phyloP scores from a whole-genome alignment of 2,797 vertebrate species.

The Silurus aristotelis region DNA sequence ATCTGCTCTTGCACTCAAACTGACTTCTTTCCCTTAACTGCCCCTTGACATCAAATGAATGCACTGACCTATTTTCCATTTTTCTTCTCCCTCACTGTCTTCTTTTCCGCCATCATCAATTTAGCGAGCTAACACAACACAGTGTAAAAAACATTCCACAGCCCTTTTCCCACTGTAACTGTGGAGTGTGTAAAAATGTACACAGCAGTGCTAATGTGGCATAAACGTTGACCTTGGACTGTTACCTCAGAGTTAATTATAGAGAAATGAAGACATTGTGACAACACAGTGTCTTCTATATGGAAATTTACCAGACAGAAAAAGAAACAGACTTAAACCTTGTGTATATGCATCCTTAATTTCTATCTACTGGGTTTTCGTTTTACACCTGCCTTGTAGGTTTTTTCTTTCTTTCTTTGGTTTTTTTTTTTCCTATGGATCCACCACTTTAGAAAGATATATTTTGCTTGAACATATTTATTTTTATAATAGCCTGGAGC shows the following conservation, averaged over 20 bases:
- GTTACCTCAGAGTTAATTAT: constrained; percentile 4
- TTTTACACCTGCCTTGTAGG: not conserved
- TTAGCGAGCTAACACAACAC: not conserved
- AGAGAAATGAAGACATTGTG: not conserved
- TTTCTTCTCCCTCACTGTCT: not conserved
- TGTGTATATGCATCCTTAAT: not conserved
- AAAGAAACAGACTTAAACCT: not conserved
- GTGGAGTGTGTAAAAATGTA: not conserved
- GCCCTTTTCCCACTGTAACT: not conserved
- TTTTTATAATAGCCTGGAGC: not conserved
- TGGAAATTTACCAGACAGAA: not conserved
- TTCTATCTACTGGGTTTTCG: not conserved
- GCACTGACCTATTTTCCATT: constrained; percentile 4
- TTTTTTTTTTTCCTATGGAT: not conserved
- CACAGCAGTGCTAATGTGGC: constrained; percentile 1
- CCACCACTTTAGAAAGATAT: not conserved
- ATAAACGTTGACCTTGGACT: not conserved
- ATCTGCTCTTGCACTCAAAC: not conserved
- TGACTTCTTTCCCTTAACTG: not conserved
- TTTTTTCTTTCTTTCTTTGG: not conserved
- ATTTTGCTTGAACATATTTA: not conserved
- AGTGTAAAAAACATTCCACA: not conserved
- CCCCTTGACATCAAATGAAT: constrained; percentile 18
- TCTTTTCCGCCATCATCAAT: not conserved
- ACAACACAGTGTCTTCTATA: not conserved